phyloP scores from a whole-genome alignment of 2,888 invertebrate genomes.

The Heliconius ismenius region DNA sequence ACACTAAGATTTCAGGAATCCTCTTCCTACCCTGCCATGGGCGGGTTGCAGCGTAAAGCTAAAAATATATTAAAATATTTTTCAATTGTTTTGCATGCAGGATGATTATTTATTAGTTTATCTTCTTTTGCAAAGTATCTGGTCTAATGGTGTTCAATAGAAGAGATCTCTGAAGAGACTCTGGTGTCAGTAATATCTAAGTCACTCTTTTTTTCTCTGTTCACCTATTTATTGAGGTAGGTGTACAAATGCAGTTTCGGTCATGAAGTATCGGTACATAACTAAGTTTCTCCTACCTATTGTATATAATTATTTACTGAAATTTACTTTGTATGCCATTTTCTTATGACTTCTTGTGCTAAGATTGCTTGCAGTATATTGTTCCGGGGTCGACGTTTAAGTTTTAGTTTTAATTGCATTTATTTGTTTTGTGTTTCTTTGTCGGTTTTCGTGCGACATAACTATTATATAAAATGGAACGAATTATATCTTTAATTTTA shows the following conservation, averaged over 20 bases:
- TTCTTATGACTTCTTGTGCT: not conserved
- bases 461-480: conserved; percentile 7
- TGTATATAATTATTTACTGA: not conserved
- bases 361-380: conserved; percentile 47
- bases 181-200: too few species aligned
- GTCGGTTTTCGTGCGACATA: conserved; percentile 35
- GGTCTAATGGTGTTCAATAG: too few species aligned
- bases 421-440: conserved; percentile 44
- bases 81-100: not conserved
- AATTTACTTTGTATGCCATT: not conserved
- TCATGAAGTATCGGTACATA: not conserved
- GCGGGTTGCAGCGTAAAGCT: too few species aligned
- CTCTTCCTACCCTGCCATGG: too few species aligned
- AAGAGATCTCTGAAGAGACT: too few species aligned
- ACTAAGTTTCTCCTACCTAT: too few species aligned
- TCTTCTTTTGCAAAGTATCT: too few species aligned
- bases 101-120: not conserved
- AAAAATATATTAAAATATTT: not conserved
- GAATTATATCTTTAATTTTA: not conserved
- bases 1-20: too few species aligned
- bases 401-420: conserved; percentile 49
- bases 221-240: too few species aligned
- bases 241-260: not conserved
- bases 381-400: conserved; percentile 54
- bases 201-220: too few species aligned